These are phyloP conservation scores for Caenorhabditis sp. DNA, from an alignment of 2,888 invertebrate genomes.

Conservation along the genomic window DNA sequence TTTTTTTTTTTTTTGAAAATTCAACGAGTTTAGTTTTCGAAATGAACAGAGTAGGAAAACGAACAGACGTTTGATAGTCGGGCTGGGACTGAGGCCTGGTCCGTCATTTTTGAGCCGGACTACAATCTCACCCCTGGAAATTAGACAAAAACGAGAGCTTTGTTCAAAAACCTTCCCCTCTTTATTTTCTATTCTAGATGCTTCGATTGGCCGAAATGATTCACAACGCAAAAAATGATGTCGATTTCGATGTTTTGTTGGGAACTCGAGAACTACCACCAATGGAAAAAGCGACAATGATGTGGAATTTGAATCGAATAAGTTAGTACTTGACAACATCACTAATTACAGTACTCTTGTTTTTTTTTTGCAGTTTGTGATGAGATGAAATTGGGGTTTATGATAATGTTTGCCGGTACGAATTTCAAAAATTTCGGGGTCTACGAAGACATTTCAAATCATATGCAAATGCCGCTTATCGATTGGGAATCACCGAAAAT, in stretches of 20 bases:
- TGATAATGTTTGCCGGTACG: constrained; percentile 57
- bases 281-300: constrained; percentile 42
- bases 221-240: constrained; percentile 47
- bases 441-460: constrained; percentile 52
- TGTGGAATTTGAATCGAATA: constrained; percentile 54
- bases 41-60: too few relatives aligned
- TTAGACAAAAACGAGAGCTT: too few relatives aligned
- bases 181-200: constrained; percentile 34
- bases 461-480: constrained; percentile 56
- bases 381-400: constrained; percentile 58
- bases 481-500: constrained; percentile 54
- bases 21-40: too few relatives aligned
- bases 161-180: too few relatives aligned
- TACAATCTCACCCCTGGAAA: too few relatives aligned
- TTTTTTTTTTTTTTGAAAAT: too few relatives aligned
- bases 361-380: constrained; percentile 51
- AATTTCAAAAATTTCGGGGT: constrained; percentile 44
- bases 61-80: too few relatives aligned
- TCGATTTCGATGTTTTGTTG: constrained; percentile 55
- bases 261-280: constrained; percentile 52
- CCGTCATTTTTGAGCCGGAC: too few relatives aligned
- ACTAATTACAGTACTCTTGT: neutral
- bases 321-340: constrained; percentile 19
- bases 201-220: constrained; percentile 57
- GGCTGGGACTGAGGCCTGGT: too few relatives aligned